Evolutionary conservation across 2,797 vertebrate species (phyloP).

Genomic region (Nyctibius grandis): DNA sequence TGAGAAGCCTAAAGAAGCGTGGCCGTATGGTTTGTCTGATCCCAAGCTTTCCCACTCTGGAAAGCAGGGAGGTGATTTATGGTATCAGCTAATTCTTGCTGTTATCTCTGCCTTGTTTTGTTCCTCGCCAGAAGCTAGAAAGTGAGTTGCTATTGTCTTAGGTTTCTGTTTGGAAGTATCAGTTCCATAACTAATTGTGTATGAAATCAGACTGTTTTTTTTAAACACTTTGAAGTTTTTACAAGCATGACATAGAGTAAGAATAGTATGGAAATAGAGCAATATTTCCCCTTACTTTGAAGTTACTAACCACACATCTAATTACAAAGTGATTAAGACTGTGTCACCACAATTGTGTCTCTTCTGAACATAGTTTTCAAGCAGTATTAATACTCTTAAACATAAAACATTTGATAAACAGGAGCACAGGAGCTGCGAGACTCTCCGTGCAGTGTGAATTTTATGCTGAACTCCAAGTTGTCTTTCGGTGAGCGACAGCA

Average conservation of each 20-base stretch:
- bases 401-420: background rate
- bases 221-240: slow-evolving; percentile 51
- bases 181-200: slow-evolving; percentile 26
- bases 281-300: slow-evolving; percentile 33
- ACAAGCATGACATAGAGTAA: background rate
- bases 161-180: background rate
- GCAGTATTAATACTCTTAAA: background rate
- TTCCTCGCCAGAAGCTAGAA: background rate
- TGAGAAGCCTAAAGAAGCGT: background rate
- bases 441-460: background rate
- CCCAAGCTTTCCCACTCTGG: background rate
- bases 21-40: background rate
- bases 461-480: background rate
- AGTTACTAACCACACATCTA: slow-evolving; percentile 30
- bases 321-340: slow-evolving; percentile 44
- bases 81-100: background rate
- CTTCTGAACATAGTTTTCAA: background rate
- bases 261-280: background rate
- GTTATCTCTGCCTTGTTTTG: background rate
- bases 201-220: slow-evolving; percentile 13
- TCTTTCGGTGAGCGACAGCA: background rate
- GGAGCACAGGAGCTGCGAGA: background rate
- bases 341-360: background rate
- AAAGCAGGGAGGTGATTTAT: background rate
- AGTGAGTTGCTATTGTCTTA: slow-evolving; percentile 7